These are phyloP conservation scores for Haplochromis burtoni DNA, from an alignment of 2,113 vertebrate genomes.

Conservation along the genomic window DNA sequence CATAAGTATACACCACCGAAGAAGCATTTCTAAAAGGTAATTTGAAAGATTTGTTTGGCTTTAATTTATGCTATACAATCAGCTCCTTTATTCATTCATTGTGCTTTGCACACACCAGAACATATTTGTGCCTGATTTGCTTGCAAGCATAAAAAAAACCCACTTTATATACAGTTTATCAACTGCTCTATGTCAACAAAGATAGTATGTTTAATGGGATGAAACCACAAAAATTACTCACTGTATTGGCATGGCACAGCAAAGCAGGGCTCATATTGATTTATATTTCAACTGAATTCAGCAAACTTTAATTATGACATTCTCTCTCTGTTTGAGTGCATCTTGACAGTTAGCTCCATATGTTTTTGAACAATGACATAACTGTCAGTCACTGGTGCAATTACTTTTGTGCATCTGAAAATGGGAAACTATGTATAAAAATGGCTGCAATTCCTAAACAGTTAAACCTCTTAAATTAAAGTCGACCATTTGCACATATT, in stretches of 20 bases:
- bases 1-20: not conserved
- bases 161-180: not conserved
- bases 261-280: not conserved
- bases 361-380: not conserved
- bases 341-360: not conserved
- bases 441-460: not conserved
- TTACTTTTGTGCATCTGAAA: not conserved
- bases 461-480: not conserved
- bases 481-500: not conserved
- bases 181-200: not conserved
- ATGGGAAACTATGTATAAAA: not conserved
- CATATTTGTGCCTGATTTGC: not conserved
- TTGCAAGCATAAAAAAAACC: not conserved
- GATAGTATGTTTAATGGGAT: not conserved
- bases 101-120: not conserved
- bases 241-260: not conserved
- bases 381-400: not conserved
- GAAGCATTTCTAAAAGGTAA: not conserved
- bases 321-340: not conserved
- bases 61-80: not conserved
- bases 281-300: not conserved
- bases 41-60: not conserved
- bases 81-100: not conserved
- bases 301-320: not conserved
- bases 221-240: not conserved